phyloP scores from a whole-genome alignment of 2,797 vertebrate species.

The Parotocinclus haroldoi region DNA sequence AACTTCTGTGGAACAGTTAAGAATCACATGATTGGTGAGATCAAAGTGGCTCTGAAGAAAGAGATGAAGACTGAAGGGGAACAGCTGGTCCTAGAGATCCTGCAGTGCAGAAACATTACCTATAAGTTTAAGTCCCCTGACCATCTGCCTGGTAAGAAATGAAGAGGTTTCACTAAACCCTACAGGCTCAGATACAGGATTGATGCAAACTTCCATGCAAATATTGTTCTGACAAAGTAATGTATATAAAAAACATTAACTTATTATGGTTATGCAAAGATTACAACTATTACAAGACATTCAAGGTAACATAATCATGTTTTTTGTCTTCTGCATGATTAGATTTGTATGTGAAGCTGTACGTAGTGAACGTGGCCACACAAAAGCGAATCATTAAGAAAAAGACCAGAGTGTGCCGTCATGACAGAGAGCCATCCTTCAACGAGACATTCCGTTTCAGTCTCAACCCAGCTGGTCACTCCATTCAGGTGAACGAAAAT shows the following conservation, averaged over 20 bases:
- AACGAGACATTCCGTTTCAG: slow-evolving; percentile 96
- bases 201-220: no score
- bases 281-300: no score
- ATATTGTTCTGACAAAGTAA: no score
- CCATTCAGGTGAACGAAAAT: slow-evolving; percentile 80
- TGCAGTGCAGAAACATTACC: slow-evolving; percentile 88
- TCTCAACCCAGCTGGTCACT: slow-evolving; percentile 92
- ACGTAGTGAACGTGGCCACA: slow-evolving; percentile 93
- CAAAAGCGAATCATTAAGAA: slow-evolving; percentile 98
- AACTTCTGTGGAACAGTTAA: slow-evolving; percentile 67
- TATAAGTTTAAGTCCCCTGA: slow-evolving; percentile 98
- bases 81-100: slow-evolving; percentile 83
- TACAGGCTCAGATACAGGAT: neutral
- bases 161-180: neutral
- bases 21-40: slow-evolving; percentile 87
- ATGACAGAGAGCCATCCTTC: slow-evolving; percentile 94
- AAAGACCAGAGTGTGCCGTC: slow-evolving; percentile 94
- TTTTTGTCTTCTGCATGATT: slow-evolving; percentile 12
- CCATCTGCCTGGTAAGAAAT: slow-evolving; percentile 88
- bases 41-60: slow-evolving; percentile 86
- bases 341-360: slow-evolving; percentile 97
- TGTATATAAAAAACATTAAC: no score
- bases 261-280: no score
- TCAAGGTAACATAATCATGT: neutral
- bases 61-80: slow-evolving; percentile 91